These are phyloP conservation scores for Orchesella cincta DNA, from an alignment of 1,140 invertebrate genomes.

Conservation along the genomic window DNA sequence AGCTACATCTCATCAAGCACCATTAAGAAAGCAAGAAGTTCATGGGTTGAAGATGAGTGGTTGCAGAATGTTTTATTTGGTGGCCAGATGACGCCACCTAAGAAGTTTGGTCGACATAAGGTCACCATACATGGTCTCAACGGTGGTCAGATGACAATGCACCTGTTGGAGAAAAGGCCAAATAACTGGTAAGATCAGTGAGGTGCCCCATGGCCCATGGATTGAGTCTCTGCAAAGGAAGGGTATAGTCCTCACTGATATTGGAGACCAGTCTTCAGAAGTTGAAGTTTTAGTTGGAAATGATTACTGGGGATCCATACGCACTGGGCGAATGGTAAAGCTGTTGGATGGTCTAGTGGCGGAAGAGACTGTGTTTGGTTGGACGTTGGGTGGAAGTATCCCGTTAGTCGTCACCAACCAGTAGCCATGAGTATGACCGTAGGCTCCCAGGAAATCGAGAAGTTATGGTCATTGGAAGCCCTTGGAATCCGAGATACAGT, in stretches of 20 bases:
- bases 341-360: constrained; percentile 43
- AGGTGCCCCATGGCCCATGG: constrained; percentile 32
- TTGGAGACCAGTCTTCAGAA: neutral
- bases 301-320: neutral
- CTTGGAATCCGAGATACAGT: constrained; percentile 15
- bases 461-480: neutral
- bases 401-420: neutral
- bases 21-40: neutral
- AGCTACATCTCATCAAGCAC: neutral
- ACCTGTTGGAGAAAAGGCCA: constrained; percentile 22
- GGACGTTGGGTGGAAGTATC: constrained; percentile 51
- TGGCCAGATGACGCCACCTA: neutral
- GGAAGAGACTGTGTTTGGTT: constrained; percentile 52
- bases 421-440: neutral
- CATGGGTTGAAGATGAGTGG: neutral
- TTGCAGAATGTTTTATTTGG: constrained; percentile 13
- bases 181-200: constrained; percentile 4
- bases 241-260: constrained; percentile 47
- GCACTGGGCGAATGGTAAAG: neutral
- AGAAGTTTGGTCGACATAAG: neutral
- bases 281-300: constrained; percentile 19
- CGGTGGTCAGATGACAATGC: neutral
- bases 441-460: neutral
- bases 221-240: constrained; percentile 18
- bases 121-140: neutral